Base-by-base conservation (phyloP, 1,140 invertebrate genomes). In the Scylla paramamosain region DNA sequence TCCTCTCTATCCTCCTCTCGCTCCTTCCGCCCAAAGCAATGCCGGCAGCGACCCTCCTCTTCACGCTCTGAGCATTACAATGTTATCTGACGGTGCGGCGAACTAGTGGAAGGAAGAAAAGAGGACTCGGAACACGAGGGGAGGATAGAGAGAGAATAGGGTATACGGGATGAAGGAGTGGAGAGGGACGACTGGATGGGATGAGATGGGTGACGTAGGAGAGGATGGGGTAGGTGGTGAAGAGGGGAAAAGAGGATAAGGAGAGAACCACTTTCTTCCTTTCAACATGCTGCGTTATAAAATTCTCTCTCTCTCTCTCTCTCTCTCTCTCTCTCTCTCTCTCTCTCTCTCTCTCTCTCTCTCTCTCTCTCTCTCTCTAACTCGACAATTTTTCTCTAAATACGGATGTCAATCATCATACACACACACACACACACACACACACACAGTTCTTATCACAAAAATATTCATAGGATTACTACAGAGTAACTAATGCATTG, bases 51-150 rank as follows among this genome's bases (percentile, higher is more conserved):
- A 16, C 86, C 86, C 52, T 91, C 31, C 90, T n/a, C 28, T 91
- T 59, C 20, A 46, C 32, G 52, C 28, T 45, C 28, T 6, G 45
- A 88, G 28, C 90, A 67, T 48, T 67, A 92, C 67, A 67, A 25
- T 92, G 67, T 83, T 92, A 92, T 92, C 67, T 92, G 84, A 25
- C 84, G 29, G 14, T 20, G 14, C n/a, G 77, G 48, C 86, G 82
- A 94, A 89, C 67, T 90, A 31, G 90, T 59, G 29, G 52, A 45
- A 16, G 48, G 39, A 29, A 84, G 39, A n/a, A 39, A 2, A 29
- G 48, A 31, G 28, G 67, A 28, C 4, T 4, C 3, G 25, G 12
- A 16, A 16, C 8, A 29, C 32, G 77, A 46, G 77, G 25, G 82
- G 29, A 20, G 39, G 82, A 93, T 0, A 84, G 31, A 12, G 16